Conservation (phyloP, 2,797 vertebrate species). For the Graptemys geographica region DNA sequence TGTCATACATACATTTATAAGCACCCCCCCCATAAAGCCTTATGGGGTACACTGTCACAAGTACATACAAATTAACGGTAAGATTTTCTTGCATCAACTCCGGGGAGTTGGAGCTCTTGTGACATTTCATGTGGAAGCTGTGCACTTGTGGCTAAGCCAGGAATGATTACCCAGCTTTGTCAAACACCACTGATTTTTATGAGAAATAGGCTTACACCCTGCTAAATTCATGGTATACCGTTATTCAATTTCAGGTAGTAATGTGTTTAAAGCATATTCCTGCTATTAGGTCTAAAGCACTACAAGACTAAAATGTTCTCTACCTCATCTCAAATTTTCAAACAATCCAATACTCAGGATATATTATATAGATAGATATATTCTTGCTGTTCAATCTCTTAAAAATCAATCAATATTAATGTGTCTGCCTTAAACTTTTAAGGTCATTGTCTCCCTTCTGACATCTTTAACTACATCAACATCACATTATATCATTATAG, state of each 20-base stretch:
- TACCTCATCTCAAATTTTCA: conserved; percentile 76
- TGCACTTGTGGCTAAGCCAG: conserved; percentile 1
- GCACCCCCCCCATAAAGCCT: no score
- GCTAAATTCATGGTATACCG: conserved; percentile 70
- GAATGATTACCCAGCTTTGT: conserved; percentile 37
- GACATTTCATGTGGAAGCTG: not conserved
- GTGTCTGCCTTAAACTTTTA: conserved; percentile 83
- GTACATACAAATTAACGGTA: not conserved
- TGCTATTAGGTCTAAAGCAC: conserved; percentile 61
- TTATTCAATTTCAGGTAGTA: conserved; percentile 55
- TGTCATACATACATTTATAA: no score
- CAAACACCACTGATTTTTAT: conserved; percentile 57
- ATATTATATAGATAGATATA: conserved; percentile 64
- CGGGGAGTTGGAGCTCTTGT: not conserved
- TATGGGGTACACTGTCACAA: no score
- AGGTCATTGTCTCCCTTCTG: conserved; percentile 85
- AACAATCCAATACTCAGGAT: conserved; percentile 77
- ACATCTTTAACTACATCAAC: conserved; percentile 84
- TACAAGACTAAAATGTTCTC: conserved; percentile 67
- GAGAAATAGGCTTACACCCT: conserved; percentile 55
- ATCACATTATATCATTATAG: conserved; percentile 84
- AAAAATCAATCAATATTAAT: conserved; percentile 81
- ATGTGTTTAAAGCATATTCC: conserved; percentile 67
- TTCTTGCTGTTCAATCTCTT: conserved; percentile 75
- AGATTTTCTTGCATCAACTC: not conserved